Evolutionary conservation across 1,140 invertebrate genomes (phyloP), one percentile per base, ranked within the genome.

Genomic region (Sycophaga agraensis): DNA sequence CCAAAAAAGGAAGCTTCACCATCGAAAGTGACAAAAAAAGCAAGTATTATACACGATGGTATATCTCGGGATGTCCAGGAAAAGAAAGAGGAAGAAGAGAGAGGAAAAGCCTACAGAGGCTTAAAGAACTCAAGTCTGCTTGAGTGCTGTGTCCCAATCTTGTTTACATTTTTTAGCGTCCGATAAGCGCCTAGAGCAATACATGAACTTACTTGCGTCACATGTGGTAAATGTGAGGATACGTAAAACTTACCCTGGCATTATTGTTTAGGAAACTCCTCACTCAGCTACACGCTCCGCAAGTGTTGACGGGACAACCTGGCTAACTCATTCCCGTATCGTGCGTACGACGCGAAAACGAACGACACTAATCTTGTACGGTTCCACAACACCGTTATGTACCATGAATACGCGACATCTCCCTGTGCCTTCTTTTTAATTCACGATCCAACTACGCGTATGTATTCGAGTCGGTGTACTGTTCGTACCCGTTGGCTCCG

Each of bases 121-220:
- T 31, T 31, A 11, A n/a, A n/a, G 28, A 4, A 31, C 28, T 11
- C 4, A 31, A 31, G 28, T 56, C 37, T 42, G 11, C n/a, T 56
- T 12, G n/a, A n/a, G 14, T 48, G 14, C 46, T 48, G 24, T n/a
- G 12, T 21, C 55, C 43, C 55, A 39, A 48, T 59, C 48, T 60
- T 60, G 58, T 60, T 60, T 60, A 60, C 49, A 60, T 60, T 60
- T 51, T 45, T 45, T 45, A 26, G 49, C 39, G 39, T 37, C 17
- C 19, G 55, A 58, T 58, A 58, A 56, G 43, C 26, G 17, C 21
- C 45, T 21, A 24, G 6, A 43, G 11, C 9, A 17, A 37, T 14
- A 22, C n/a, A 26, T n/a, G 49, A 57, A 26, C 28, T 11, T 31
- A 26, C 42, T 45, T 37, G 34, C 40, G 34, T 55, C 35, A 43